phyloP scores from a whole-genome alignment of 2,113 vertebrate genomes.

The Sebastes fasciatus region DNA sequence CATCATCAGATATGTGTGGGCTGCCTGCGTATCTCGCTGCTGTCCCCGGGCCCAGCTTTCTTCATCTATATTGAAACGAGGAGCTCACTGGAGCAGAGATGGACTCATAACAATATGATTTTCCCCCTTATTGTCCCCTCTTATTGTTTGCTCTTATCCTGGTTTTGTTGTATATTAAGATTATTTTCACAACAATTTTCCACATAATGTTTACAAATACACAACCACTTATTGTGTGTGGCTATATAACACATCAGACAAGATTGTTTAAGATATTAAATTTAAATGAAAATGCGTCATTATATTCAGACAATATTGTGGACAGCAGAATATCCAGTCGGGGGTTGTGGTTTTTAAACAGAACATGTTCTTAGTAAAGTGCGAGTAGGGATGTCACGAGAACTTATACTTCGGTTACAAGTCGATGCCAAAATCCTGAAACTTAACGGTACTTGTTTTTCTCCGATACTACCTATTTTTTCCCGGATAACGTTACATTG shows the following conservation, averaged over 20 bases:
- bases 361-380: background rate
- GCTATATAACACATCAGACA: conserved; percentile 10
- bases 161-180: conserved; percentile 58
- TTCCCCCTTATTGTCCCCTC: conserved; percentile 66
- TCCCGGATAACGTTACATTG: too few species aligned
- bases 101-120: conserved; percentile 72
- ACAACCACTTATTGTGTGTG: background rate
- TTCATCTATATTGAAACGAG: conserved; percentile 81
- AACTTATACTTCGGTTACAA: too few species aligned
- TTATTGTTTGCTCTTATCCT: conserved; percentile 69
- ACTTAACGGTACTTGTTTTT: too few species aligned
- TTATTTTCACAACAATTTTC: conserved; percentile 65
- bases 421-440: too few species aligned
- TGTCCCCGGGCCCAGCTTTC: conserved; percentile 76
- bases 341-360: background rate
- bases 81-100: conserved; percentile 76
- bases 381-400: background rate
- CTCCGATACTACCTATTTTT: too few species aligned
- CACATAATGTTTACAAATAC: conserved; percentile 52
- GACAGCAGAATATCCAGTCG: background rate
- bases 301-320: background rate
- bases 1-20: conserved; percentile 83
- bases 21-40: conserved; percentile 78
- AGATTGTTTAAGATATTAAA: conserved; percentile 17
- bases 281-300: conserved; percentile 25